A percentile compares a stretch with the other conserved stretches of the same genome.
Conservation (phyloP, 2,113 vertebrate species). For the Mystacornis crossleyi region DNA sequence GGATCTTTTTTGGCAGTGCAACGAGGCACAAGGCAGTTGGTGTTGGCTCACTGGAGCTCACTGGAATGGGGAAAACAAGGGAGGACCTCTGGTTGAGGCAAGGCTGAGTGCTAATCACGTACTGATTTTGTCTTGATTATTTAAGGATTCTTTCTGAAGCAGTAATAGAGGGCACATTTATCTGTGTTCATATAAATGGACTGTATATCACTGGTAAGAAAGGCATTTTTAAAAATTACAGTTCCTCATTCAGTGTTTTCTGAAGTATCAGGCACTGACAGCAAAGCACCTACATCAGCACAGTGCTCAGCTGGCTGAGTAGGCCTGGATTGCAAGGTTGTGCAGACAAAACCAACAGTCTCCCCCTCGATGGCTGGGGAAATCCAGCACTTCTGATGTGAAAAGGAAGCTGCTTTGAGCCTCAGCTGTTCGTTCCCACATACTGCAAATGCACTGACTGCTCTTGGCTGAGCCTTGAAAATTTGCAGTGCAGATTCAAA, state of each 20-base stretch:
- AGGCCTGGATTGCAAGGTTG: background rate
- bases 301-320: background rate
- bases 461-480: background rate
- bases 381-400: background rate
- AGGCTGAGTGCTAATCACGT: background rate
- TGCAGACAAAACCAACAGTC: background rate
- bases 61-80: background rate
- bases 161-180: background rate
- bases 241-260: background rate
- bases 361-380: background rate
- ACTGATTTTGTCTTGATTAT: background rate
- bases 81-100: background rate
- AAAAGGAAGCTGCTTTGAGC: background rate
- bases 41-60: background rate
- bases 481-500: background rate
- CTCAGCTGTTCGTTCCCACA: background rate
- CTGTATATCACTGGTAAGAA: background rate
- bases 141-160: background rate
- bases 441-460: background rate
- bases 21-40: background rate
- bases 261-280: background rate
- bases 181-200: background rate
- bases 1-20: background rate
- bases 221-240: background rate
- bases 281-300: background rate